Evolutionary conservation across 2,113 vertebrate genomes (phyloP).

Genomic region (Gnathonemus longibarbis): DNA sequence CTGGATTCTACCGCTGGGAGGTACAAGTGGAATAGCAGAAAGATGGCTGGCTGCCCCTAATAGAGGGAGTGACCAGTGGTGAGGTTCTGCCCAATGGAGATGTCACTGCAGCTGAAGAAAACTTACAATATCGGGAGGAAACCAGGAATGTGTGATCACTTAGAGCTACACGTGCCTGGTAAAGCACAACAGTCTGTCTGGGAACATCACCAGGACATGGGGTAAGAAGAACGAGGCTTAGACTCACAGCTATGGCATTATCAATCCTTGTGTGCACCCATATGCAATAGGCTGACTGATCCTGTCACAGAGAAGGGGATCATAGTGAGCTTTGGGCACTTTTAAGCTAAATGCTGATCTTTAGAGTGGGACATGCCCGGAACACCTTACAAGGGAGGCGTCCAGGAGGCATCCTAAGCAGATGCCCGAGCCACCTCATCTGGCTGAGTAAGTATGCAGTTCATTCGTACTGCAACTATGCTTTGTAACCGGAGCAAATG

Average conservation of each 20-base stretch:
- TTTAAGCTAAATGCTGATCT: no score
- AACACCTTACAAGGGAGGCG: no score
- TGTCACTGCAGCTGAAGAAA: not conserved
- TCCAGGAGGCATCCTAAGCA: no score
- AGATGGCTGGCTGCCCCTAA: not conserved
- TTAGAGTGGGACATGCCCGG: no score
- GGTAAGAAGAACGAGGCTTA: not conserved
- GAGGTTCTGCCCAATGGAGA: not conserved
- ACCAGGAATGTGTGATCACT: not conserved
- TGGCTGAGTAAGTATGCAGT: no score
- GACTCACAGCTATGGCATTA: not conserved
- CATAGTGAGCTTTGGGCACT: no score
- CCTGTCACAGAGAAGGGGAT: no score
- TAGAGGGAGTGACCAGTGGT: not conserved
- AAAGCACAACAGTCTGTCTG: not conserved
- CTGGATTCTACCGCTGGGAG: not conserved
- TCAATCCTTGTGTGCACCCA: not conserved
- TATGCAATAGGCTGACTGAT: not conserved
- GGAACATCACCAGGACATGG: conserved; percentile 1
- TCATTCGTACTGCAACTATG: no score
- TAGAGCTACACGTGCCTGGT: not conserved
- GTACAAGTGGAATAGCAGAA: not conserved
- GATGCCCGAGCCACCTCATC: no score
- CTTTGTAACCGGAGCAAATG: no score
- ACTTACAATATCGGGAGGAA: no score